Evolutionary conservation across 2,888 invertebrate genomes (phyloP).

Genomic region (Harmothoe impar): DNA sequence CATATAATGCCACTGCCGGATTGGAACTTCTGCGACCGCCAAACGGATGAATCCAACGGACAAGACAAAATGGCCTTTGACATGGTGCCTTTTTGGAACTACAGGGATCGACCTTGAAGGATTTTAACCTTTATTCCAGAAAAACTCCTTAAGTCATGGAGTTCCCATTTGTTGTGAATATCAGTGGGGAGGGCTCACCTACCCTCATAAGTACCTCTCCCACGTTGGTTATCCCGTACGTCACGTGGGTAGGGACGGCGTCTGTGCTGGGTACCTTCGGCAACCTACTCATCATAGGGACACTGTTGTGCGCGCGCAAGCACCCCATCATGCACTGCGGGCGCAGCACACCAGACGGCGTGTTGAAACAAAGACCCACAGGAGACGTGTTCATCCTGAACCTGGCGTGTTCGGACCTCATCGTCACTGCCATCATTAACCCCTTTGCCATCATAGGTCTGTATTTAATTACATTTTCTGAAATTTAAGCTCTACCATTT

Average conservation of each 20-base stretch:
- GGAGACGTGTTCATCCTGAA: constrained; percentile 73
- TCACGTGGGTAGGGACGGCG: constrained; percentile 58
- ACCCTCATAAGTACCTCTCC: neutral
- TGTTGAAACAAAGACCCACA: neutral
- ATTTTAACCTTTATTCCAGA: too few relatives aligned
- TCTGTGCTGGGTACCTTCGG: constrained; percentile 67
- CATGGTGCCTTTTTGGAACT: too few relatives aligned
- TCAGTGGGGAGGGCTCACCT: neutral
- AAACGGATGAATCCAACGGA: too few relatives aligned
- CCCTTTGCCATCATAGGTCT: constrained; percentile 75
- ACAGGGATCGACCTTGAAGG: too few relatives aligned
- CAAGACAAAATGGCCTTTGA: too few relatives aligned
- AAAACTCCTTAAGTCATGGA: neutral
- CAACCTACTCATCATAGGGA: constrained; percentile 64
- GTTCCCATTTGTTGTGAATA: constrained; percentile 45
- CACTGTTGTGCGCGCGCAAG: neutral
- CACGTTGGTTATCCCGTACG: constrained; percentile 60
- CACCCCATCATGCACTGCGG: neutral
- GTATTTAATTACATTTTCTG: constrained; percentile 65
- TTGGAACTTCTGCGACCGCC: too few relatives aligned
- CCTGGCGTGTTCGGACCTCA: constrained; percentile 73
- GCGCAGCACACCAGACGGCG: neutral
- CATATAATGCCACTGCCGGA: too few relatives aligned
- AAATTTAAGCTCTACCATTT: constrained; percentile 57
- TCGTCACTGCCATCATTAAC: constrained; percentile 73